Evolutionary conservation across 2,888 invertebrate genomes (phyloP).

Genomic region (Rotaria sp.): DNA sequence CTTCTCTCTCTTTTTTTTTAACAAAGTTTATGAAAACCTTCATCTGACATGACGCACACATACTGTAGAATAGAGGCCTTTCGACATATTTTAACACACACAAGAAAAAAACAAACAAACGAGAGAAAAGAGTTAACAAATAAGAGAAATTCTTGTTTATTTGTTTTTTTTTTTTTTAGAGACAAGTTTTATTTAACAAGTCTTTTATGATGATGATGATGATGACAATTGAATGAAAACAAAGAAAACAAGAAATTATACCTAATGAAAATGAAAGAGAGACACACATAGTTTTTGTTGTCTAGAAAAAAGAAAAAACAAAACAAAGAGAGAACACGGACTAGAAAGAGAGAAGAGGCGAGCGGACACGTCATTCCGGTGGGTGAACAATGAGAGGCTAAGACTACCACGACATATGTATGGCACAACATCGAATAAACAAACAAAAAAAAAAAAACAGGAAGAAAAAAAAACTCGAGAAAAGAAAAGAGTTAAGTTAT

Average conservation of each 20-base stretch:
- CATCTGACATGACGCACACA: conserved; percentile 2
- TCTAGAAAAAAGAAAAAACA: background rate
- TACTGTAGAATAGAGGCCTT: conserved; percentile 17
- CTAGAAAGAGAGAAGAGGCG: conserved; percentile 19
- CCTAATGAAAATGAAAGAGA: background rate
- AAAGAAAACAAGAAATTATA: conserved; percentile 16
- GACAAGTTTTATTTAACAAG: background rate
- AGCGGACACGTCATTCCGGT: conserved; percentile 15
- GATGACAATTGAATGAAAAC: background rate
- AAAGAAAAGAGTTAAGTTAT: background rate
- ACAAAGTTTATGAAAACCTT: conserved; percentile 17
- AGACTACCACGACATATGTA: conserved; percentile 19
- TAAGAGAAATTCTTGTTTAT: background rate
- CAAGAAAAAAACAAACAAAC: background rate
- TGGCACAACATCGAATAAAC: conserved; percentile 18
- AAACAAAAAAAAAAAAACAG: background rate
- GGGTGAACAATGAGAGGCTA: conserved; percentile 22
- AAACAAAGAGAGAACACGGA: background rate
- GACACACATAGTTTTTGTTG: background rate
- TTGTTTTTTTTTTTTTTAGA: background rate
- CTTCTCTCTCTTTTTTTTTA: background rate
- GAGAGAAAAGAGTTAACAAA: background rate
- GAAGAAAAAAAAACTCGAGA: too few relatives aligned
- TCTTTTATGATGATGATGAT: background rate
- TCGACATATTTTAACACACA: background rate